phyloP scores from a whole-genome alignment of 2,113 vertebrate genomes.

The Nansenia antarctica region DNA sequence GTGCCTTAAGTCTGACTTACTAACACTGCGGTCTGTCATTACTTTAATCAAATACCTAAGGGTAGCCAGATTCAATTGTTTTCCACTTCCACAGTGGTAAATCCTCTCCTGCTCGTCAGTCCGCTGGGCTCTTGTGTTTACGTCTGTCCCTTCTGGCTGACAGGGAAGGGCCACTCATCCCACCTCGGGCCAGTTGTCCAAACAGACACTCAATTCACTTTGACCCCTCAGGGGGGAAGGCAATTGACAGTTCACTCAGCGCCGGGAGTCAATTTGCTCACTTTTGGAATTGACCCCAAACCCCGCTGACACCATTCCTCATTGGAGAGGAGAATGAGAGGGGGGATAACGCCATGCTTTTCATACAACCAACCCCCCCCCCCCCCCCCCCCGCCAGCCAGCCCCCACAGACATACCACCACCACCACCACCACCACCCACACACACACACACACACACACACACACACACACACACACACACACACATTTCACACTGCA shows the following conservation, averaged over 20 bases:
- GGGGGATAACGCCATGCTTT: neutral
- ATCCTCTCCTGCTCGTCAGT: conserved; percentile 37
- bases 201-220: conserved; percentile 67
- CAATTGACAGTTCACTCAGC: conserved; percentile 69
- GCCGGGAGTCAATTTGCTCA: conserved; percentile 67
- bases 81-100: conserved; percentile 36
- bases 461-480: neutral
- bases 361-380: neutral
- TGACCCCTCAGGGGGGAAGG: conserved; percentile 59
- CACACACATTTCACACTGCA: neutral
- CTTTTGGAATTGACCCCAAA: conserved; percentile 66
- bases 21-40: conserved; percentile 47
- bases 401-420: too few species aligned
- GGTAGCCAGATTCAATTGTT: conserved; percentile 52
- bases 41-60: conserved; percentile 51
- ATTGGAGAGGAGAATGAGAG: conserved; percentile 32
- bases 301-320: conserved; percentile 54
- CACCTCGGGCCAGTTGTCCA: conserved; percentile 64
- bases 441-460: too few species aligned
- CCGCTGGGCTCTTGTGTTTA: conserved; percentile 40
- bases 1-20: conserved; percentile 28
- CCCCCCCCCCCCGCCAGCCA: too few species aligned
- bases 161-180: conserved; percentile 49
- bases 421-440: too few species aligned
- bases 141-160: conserved; percentile 40